phyloP scores from a whole-genome alignment of 2,888 invertebrate species.

The Papilio elwesi region DNA sequence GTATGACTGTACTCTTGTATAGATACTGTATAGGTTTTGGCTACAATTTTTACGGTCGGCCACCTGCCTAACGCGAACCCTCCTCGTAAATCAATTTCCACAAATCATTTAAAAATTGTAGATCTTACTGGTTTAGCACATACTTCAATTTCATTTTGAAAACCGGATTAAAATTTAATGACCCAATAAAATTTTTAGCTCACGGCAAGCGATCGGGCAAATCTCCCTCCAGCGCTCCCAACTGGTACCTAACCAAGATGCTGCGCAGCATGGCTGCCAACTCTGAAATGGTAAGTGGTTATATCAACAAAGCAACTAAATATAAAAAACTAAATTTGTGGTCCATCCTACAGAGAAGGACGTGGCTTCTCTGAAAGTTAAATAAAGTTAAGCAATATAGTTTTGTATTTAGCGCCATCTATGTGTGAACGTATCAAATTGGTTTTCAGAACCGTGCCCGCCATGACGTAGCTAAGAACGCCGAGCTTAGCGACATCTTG shows the following conservation, averaged over 20 bases:
- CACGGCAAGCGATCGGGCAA: constrained; percentile 86
- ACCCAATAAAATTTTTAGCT: constrained; percentile 70
- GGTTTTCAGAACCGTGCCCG: constrained; percentile 63
- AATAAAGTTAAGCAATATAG: neutral
- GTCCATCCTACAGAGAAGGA: neutral
- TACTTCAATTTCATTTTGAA: too few species aligned
- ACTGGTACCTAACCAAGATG: constrained; percentile 73
- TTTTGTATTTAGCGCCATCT: constrained; percentile 55
- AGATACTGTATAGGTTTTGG: too few species aligned
- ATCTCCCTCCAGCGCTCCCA: constrained; percentile 65
- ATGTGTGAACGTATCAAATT: constrained; percentile 14
- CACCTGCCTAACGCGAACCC: too few species aligned
- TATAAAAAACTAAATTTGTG: neutral
- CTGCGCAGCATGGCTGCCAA: constrained; percentile 68
- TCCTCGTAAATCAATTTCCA: neutral
- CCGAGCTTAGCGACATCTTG: constrained; percentile 68
- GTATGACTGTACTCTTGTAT: too few species aligned
- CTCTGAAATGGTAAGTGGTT: constrained; percentile 62
- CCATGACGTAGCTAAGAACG: constrained; percentile 53
- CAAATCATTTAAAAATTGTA: neutral
- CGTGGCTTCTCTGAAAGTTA: too few species aligned
- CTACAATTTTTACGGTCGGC: too few species aligned
- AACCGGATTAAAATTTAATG: neutral
- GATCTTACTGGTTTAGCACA: neutral
- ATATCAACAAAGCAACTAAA: neutral